A percentile compares a stretch with the other conserved stretches of the same genome.
phyloP scores from a whole-genome alignment of 2,113 vertebrate species.

The Neolamprologus cancellatus region DNA sequence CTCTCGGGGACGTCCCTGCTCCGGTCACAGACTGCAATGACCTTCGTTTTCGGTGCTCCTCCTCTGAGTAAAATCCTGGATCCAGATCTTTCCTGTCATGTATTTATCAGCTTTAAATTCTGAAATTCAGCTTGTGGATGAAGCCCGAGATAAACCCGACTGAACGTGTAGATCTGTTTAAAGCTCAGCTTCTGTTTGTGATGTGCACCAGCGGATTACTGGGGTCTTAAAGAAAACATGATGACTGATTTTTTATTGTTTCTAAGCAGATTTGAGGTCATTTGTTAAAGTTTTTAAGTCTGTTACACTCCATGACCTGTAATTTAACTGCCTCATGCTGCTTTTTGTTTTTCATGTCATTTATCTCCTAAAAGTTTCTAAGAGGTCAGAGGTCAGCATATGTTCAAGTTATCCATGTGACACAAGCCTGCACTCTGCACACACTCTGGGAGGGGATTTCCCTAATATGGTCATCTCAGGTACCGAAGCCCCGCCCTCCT shows the following conservation, averaged over 20 bases:
- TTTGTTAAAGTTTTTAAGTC: neutral
- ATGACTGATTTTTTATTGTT: fast-evolving
- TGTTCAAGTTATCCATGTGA: neutral
- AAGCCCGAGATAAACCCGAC: neutral
- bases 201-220: neutral
- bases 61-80: neutral
- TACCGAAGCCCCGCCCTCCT: neutral
- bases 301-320: neutral
- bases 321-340: neutral
- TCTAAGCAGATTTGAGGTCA: neutral
- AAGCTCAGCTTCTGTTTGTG: fast-evolving
- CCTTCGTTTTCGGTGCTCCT: neutral
- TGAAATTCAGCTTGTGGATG: neutral
- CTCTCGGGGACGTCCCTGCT: neutral
- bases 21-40: fast-evolving
- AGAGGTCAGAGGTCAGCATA: neutral
- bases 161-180: neutral
- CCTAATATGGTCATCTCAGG: neutral
- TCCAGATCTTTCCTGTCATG: neutral
- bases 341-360: neutral
- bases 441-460: neutral
- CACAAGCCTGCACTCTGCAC: fast-evolving
- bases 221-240: neutral
- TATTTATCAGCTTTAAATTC: neutral
- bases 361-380: neutral